Base-by-base conservation (phyloP, 2,888 invertebrate species). In the Cephonodes hylas region DNA sequence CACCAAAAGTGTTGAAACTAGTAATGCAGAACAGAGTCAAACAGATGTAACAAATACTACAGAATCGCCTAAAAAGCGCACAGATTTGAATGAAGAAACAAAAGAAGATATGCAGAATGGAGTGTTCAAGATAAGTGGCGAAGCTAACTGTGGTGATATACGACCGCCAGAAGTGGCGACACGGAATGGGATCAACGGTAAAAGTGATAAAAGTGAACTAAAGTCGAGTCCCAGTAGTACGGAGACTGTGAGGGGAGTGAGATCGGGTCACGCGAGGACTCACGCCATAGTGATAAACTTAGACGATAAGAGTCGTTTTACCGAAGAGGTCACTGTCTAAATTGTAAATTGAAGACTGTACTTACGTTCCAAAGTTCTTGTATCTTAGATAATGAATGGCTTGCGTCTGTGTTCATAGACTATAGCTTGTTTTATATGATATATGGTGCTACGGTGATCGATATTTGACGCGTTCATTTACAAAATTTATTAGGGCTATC, bases 271-370 rank as follows among this genome's bases (percentile, higher is more conserved):
- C 74, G 95, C 95, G 13, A 93, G 94, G 76, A 95, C 95, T 66
- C 96, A 95, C 75, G 95, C 95, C n/a, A 96, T 96, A 76, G 95
- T 96, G 72, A 95, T 96, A 70, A 96, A 96, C 85, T 88, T 96
- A 74, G 96, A 96, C 79, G 96, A 96, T 85, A 96, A 96, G 78
- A 96, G 95, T 83, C 93, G 96, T 74, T 96, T 96, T 84, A 96
- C 96, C 48, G 96, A 96, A 84, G 96, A 96, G 85, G 96, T 96
- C 67, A 96, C 96, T 58, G 96, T 96, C 74, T 96, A 93, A 80
- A 31, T 53, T 53, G 53, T 53, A 53, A 68, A 34, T 61, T 69
- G 59, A 80, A 83, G 80, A 80, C 83, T 85, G 85, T 86, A 85
- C 81, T 84, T 83, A 83, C 53, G 44, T 58, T 58, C 58, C 42